Evolutionary conservation across 2,113 vertebrate species (phyloP).

Genomic region (Nesoenas mayeri): DNA sequence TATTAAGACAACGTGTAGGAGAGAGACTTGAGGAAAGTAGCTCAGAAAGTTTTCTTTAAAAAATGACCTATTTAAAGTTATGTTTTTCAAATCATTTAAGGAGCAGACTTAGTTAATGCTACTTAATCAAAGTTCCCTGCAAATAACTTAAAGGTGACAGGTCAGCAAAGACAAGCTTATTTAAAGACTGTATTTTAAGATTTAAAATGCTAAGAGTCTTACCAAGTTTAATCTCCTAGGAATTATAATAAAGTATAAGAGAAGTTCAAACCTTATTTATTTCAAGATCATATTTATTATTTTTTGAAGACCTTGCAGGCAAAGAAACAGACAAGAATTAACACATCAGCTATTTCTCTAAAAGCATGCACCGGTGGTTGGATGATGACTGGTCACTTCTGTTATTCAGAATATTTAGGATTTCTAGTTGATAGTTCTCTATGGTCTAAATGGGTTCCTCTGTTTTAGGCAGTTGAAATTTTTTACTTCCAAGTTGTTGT

Average conservation of each 20-base stretch:
- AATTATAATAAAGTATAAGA: constrained; percentile 72
- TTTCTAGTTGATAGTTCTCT: not conserved
- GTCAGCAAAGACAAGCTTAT: constrained; percentile 74
- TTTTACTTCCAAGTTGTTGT: not conserved
- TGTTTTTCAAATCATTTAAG: constrained; percentile 51
- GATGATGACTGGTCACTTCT: not conserved
- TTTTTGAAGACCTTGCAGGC: constrained; percentile 13
- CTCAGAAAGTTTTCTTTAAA: not conserved
- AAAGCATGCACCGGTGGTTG: not conserved
- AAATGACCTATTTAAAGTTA: constrained; percentile 67
- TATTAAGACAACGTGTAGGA: not conserved
- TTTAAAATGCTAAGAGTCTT: constrained; percentile 71
- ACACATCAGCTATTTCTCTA: not conserved
- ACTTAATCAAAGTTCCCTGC: constrained; percentile 66
- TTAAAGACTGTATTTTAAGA: constrained; percentile 67
- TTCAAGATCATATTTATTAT: constrained; percentile 59
- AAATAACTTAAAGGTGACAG: constrained; percentile 74
- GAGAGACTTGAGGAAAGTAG: not conserved
- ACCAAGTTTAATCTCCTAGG: constrained; percentile 66
- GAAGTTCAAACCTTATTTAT: constrained; percentile 70
- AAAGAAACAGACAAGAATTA: constrained; percentile 38
- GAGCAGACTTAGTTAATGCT: constrained; percentile 64
- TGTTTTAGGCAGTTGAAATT: not conserved
- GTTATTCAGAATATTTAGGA: not conserved
- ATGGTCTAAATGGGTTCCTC: not conserved